Conservation (phyloP, 2,797 vertebrate genomes). For the Ptychobarbus kaznakovi region DNA sequence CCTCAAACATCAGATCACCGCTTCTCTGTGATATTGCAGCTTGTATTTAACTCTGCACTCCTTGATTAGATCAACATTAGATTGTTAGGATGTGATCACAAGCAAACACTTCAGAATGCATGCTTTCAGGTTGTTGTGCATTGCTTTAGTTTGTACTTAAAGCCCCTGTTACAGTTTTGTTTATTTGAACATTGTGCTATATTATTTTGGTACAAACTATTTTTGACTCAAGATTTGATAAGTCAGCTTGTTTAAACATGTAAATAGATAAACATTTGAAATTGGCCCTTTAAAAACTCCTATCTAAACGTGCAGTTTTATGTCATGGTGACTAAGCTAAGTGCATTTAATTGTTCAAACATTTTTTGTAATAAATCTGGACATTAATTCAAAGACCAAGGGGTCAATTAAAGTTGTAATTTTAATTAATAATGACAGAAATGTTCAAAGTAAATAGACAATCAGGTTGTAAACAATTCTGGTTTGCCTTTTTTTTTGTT, state of each 20-base stretch:
- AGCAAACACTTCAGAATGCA: slow-evolving; percentile 16
- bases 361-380: slow-evolving; percentile 5
- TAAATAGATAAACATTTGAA: slow-evolving; percentile 4
- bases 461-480: slow-evolving; percentile 8
- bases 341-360: neutral
- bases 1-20: neutral
- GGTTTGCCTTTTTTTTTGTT: neutral
- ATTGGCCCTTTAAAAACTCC: slow-evolving; percentile 9
- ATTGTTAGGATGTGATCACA: neutral
- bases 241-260: slow-evolving; percentile 7
- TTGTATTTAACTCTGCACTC: slow-evolving; percentile 18
- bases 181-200: slow-evolving; percentile 29
- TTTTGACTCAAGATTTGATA: neutral
- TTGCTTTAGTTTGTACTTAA: slow-evolving; percentile 17
- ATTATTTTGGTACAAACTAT: slow-evolving; percentile 38
- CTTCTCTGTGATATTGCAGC: slow-evolving; percentile 19
- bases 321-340: neutral
- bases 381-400: neutral
- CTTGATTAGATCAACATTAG: neutral
- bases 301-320: neutral
- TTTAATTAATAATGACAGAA: slow-evolving; percentile 17
- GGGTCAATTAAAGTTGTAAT: slow-evolving; percentile 21
- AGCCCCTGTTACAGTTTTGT: neutral
- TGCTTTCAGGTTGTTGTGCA: neutral
- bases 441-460: slow-evolving; percentile 23